These are phyloP conservation scores for Tapirus indicus DNA, from an alignment of 2,797 vertebrate species.

Conservation along the genomic window DNA sequence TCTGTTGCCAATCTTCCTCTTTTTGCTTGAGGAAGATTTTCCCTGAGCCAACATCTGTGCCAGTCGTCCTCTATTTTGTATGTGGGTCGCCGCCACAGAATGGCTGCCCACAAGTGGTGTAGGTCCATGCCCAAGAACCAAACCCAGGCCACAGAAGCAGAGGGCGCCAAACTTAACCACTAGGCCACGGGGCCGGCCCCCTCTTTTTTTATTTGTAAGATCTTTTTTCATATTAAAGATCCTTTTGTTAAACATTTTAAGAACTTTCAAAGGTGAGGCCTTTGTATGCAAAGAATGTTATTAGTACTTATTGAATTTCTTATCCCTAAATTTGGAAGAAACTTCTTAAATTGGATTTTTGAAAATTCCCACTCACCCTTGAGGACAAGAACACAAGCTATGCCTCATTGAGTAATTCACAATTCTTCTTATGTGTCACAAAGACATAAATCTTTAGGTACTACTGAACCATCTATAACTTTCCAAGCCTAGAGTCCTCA, in stretches of 20 bases:
- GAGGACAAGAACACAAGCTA: not conserved
- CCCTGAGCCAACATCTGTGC: too few relatives aligned
- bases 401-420: not conserved
- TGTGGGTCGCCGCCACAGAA: too few relatives aligned
- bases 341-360: constrained; percentile 28
- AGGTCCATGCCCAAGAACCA: too few relatives aligned
- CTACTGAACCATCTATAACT: not conserved
- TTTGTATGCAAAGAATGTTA: constrained; percentile 11
- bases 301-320: constrained; percentile 15
- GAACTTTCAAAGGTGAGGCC: not conserved
- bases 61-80: too few relatives aligned
- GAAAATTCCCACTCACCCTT: not conserved
- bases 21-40: too few relatives aligned
- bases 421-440: not conserved
- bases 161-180: too few relatives aligned
- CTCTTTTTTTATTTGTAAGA: constrained; percentile 44
- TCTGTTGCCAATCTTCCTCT: too few relatives aligned
- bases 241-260: constrained; percentile 36
- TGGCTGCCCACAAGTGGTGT: too few relatives aligned
- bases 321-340: constrained; percentile 9
- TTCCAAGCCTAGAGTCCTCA: not conserved
- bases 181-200: too few relatives aligned
- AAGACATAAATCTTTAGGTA: not conserved
- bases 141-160: too few relatives aligned
- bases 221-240: constrained; percentile 2